Conservation (phyloP, 2,113 vertebrate species). For the Oophaga pumilio region DNA sequence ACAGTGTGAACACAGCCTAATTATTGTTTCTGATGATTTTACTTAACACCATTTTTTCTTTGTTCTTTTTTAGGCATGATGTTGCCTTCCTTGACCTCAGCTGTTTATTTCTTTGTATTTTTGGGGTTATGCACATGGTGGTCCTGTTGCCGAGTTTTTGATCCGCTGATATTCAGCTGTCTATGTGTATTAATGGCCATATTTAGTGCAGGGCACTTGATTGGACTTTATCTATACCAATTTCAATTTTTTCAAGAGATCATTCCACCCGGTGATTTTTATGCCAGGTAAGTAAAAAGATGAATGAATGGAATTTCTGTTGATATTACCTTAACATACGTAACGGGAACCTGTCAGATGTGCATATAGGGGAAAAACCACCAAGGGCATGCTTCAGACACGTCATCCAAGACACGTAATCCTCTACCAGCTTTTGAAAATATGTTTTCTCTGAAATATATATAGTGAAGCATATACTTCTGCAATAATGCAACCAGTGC, state of each 20-base stretch:
- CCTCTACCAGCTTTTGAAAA: too few relatives aligned
- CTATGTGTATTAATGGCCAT: slow-evolving; percentile 97
- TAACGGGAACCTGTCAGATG: too few relatives aligned
- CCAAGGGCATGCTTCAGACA: too few relatives aligned
- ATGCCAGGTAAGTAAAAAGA: slow-evolving; percentile 80
- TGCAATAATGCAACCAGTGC: too few relatives aligned
- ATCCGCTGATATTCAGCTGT: slow-evolving; percentile 96
- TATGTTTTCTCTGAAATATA: too few relatives aligned
- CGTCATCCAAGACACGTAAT: too few relatives aligned
- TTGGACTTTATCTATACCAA: slow-evolving; percentile 96
- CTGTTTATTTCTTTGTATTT: slow-evolving; percentile 95
- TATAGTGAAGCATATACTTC: too few relatives aligned
- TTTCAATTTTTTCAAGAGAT: slow-evolving; percentile 96
- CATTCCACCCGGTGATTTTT: slow-evolving; percentile 81
- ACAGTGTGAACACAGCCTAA: not conserved
- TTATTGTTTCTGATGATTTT: not conserved
- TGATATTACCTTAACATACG: not conserved
- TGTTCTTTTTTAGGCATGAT: slow-evolving; percentile 82
- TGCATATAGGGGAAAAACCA: too few relatives aligned
- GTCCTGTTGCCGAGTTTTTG: slow-evolving; percentile 90
- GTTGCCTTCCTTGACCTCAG: slow-evolving; percentile 92
- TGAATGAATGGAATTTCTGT: not conserved
- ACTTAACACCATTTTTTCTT: not conserved
- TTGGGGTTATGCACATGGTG: slow-evolving; percentile 97
- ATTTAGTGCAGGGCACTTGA: slow-evolving; percentile 92